A percentile compares a stretch with the other conserved stretches of the same genome.
These are phyloP conservation scores for Macrobrachium nipponense DNA, from an alignment of 1,140 invertebrate species.

Conservation along the genomic window DNA sequence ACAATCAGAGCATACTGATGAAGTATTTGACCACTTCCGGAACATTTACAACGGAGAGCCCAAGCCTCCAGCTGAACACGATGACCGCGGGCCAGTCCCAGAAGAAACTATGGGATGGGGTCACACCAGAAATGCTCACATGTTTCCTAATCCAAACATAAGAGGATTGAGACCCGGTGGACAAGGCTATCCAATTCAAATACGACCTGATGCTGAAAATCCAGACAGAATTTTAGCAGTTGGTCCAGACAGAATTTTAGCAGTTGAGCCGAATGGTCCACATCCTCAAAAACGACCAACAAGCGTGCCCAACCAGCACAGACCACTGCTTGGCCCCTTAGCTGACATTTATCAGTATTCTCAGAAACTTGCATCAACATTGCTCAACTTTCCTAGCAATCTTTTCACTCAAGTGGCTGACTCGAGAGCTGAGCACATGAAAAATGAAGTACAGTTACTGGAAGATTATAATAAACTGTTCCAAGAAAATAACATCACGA, in stretches of 20 bases:
- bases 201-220: constrained; percentile 36
- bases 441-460: constrained; percentile 33
- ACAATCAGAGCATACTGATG: neutral
- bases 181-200: constrained; percentile 36
- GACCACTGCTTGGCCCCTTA: constrained; percentile 41
- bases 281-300: neutral
- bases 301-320: constrained; percentile 20
- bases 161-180: constrained; percentile 15
- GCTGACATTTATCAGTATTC: constrained; percentile 62
- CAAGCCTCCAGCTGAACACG: constrained; percentile 34
- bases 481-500: constrained; percentile 42
- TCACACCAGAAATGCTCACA: neutral
- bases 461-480: constrained; percentile 57
- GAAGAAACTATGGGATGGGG: constrained; percentile 13
- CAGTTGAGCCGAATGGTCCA: neutral
- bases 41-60: constrained; percentile 33
- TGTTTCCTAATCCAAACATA: neutral
- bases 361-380: constrained; percentile 44
- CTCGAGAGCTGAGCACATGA: constrained; percentile 45
- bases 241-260: constrained; percentile 5
- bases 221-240: neutral
- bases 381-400: constrained; percentile 44
- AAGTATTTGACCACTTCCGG: constrained; percentile 47
- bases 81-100: constrained; percentile 47
- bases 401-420: neutral